Conservation (phyloP, 2,113 vertebrate genomes). For the Mirza zaza region DNA sequence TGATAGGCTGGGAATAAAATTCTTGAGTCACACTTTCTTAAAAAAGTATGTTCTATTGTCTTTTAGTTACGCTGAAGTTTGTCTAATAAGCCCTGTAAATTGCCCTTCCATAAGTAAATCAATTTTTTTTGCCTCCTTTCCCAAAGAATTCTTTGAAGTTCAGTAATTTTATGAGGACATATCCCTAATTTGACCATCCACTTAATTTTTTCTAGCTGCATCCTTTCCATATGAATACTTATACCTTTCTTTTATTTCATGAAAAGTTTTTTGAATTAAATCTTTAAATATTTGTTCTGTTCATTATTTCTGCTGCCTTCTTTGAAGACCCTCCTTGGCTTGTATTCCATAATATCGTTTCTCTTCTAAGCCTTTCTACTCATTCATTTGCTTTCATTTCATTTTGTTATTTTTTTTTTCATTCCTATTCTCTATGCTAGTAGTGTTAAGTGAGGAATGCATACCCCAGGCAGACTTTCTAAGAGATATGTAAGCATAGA, state of each 20-base stretch:
- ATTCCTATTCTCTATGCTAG: not conserved
- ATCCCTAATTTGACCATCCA: not conserved
- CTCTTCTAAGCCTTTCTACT: not conserved
- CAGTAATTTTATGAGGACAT: not conserved
- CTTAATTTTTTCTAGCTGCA: not conserved
- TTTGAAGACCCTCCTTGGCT: not conserved
- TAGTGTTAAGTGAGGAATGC: not conserved
- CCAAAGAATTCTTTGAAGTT: not conserved
- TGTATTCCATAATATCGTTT: not conserved
- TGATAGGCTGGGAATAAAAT: not conserved
- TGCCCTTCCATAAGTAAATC: not conserved
- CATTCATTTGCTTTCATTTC: not conserved
- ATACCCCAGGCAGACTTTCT: not conserved
- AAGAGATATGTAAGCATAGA: not conserved
- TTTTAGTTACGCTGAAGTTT: not conserved
- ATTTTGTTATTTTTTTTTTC: not conserved
- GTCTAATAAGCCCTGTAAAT: not conserved
- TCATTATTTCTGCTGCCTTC: not conserved
- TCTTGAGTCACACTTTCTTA: not conserved
- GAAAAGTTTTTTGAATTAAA: not conserved
- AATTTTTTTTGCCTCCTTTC: not conserved
- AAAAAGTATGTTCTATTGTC: not conserved
- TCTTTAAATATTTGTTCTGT: not conserved
- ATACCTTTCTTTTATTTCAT: not conserved
- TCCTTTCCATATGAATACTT: not conserved